Percentiles rank a stretch among this genome's conserved stretches.
These are phyloP conservation scores for Aselliscus stoliczkanus DNA, from an alignment of 2,797 vertebrate species.

Conservation along the genomic window DNA sequence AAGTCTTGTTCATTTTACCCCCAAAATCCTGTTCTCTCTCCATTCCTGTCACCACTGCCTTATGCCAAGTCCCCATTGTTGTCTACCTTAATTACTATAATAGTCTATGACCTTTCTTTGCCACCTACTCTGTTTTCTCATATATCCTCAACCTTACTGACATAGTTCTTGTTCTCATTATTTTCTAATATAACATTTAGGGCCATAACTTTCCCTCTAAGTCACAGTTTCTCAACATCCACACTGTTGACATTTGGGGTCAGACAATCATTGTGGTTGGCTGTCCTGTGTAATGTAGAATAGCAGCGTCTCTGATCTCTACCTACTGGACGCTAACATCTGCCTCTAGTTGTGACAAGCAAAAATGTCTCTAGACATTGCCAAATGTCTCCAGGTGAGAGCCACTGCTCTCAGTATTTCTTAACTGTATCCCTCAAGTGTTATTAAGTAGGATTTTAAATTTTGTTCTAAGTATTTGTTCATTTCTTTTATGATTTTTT, in stretches of 20 bases:
- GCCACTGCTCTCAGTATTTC: not conserved
- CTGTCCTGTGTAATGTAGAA: not conserved
- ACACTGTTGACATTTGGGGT: not conserved
- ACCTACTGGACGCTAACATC: not conserved
- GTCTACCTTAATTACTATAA: not conserved
- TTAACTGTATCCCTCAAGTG: not conserved
- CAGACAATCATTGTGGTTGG: not conserved
- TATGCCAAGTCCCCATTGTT: not conserved
- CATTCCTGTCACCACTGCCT: not conserved
- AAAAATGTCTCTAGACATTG: not conserved
- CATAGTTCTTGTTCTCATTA: not conserved
- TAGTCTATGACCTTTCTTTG: not conserved
- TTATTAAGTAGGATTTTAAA: not conserved
- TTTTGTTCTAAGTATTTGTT: conserved; percentile 32
- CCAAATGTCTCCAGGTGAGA: not conserved
- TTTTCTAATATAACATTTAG: not conserved
- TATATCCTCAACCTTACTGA: not conserved
- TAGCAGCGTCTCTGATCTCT: not conserved
- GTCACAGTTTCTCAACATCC: not conserved
- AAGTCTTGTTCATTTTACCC: not conserved
- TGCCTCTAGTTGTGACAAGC: not conserved
- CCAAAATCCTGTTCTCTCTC: not conserved
- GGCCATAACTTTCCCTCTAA: not conserved
- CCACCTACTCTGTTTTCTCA: not conserved
- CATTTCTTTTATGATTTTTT: not conserved